phyloP scores from a whole-genome alignment of 2,888 invertebrate genomes.

The Asteroscopus sphinx region DNA sequence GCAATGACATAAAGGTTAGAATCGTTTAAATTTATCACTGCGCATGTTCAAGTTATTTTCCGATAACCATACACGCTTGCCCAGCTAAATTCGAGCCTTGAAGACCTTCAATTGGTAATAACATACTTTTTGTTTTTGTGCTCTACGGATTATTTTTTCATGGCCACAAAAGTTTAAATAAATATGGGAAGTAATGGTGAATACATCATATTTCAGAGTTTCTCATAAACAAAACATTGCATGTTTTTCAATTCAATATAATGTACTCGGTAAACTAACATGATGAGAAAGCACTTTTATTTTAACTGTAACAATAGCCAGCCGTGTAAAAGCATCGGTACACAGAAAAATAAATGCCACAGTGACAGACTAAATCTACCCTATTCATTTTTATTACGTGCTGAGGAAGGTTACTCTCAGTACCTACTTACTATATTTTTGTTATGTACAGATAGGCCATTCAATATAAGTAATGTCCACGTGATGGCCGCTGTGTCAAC shows the following conservation, averaged over 20 bases:
- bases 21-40: no score
- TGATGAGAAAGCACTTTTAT: neutral
- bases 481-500: conserved; percentile 44
- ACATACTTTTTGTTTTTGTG: no score
- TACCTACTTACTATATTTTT: conserved; percentile 58
- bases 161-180: no score
- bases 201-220: no score
- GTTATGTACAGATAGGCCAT: conserved; percentile 55
- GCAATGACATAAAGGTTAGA: no score
- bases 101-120: no score
- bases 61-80: no score
- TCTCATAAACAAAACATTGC: neutral
- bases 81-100: no score
- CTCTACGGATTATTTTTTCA: no score
- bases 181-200: no score
- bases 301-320: conserved; percentile 12
- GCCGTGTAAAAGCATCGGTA: conserved; percentile 17
- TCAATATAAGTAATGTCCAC: conserved; percentile 60
- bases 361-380: conserved; percentile 52
- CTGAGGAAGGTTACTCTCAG: conserved; percentile 52
- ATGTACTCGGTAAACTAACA: neutral
- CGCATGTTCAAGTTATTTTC: no score
- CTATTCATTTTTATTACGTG: conserved; percentile 61
- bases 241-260: neutral
- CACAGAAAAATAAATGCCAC: conserved; percentile 45